Percentiles rank a stretch among this genome's conserved stretches.
phyloP scores from a whole-genome alignment of 92 coral and sea anemone genomes.

The Desmophyllum pertusum region DNA sequence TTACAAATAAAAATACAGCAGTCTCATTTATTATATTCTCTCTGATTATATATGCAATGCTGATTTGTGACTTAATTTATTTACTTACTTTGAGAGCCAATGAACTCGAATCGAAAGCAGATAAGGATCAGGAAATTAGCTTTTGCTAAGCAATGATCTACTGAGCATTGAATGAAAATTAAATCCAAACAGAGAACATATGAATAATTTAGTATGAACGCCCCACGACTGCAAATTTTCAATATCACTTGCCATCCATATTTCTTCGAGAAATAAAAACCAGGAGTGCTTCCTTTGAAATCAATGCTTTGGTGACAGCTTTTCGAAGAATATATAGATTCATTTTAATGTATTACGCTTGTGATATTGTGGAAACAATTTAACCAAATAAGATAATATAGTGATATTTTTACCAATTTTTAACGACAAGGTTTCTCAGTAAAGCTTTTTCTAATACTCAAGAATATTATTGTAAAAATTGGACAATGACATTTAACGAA shows the following conservation, averaged over 20 bases:
- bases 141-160: slow-evolving; percentile 6
- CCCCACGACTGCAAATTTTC: slow-evolving; percentile 8
- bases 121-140: slow-evolving; percentile 5
- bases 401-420: neutral
- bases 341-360: neutral
- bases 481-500: neutral
- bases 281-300: neutral
- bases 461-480: neutral
- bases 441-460: neutral
- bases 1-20: neutral
- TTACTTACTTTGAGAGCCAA: neutral
- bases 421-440: neutral
- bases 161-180: slow-evolving; percentile 10
- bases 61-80: slow-evolving; percentile 14
- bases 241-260: neutral
- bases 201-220: slow-evolving; percentile 33
- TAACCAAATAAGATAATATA: neutral
- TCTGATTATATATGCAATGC: neutral
- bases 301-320: neutral
- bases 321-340: neutral
- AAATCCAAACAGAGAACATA: slow-evolving; percentile 15
- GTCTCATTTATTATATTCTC: neutral
- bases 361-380: neutral
- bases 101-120: neutral
- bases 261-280: neutral